Conservation (phyloP, 1,140 invertebrate species). For the Drosophila dunni region DNA sequence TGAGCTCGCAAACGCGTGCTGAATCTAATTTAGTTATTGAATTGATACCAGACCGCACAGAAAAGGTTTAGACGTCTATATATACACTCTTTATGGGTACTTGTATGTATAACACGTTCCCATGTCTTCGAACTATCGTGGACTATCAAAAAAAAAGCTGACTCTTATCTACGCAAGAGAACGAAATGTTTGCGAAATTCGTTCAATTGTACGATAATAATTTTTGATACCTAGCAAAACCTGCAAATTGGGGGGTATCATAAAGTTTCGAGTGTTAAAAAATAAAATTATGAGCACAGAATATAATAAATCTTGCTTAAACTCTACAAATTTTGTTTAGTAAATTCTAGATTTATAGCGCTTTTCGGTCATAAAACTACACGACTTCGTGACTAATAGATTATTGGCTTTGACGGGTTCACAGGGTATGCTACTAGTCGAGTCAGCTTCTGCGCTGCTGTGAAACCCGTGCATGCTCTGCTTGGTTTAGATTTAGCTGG, state of each 20-base stretch:
- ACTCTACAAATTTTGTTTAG: no score
- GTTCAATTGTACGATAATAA: slow-evolving; percentile 6
- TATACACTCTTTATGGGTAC: background rate
- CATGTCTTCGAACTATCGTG: background rate
- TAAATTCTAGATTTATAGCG: no score
- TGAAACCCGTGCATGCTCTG: background rate
- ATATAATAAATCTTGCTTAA: no score
- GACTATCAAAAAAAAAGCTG: slow-evolving; percentile 5
- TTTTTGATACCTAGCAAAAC: background rate
- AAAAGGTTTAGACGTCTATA: slow-evolving; percentile 28
- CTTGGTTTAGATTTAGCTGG: slow-evolving; percentile 9
- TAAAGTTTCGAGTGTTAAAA: background rate
- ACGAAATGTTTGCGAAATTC: background rate
- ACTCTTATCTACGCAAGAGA: background rate
- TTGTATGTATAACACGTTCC: slow-evolving; percentile 8
- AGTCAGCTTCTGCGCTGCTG: no score
- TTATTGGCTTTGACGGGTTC: no score
- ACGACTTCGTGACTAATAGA: no score
- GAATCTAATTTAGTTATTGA: slow-evolving; percentile 42
- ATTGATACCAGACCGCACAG: slow-evolving; percentile 42
- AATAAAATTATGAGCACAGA: no score
- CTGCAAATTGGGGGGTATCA: background rate
- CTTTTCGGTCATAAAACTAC: no score
- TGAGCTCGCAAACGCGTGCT: slow-evolving; percentile 12
- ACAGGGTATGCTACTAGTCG: slow-evolving; percentile 1